These are phyloP conservation scores for Ellobius talpinus DNA, from an alignment of 2,113 vertebrate species.

Conservation along the genomic window DNA sequence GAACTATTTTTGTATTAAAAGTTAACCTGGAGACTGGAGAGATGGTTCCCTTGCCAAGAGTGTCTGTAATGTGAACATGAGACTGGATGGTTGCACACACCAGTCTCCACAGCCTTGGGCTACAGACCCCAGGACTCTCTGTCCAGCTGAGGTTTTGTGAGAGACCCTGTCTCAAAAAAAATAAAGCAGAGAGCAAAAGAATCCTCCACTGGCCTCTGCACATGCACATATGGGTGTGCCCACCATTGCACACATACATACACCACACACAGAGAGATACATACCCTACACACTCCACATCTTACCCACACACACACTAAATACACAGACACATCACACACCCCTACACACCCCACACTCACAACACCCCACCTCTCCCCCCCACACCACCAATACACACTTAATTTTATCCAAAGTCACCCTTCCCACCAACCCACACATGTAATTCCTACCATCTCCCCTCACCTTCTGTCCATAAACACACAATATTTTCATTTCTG, in stretches of 20 bases:
- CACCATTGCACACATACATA: background rate
- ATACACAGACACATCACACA: background rate
- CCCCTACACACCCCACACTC: background rate
- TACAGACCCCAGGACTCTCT: too few species aligned
- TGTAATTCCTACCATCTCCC: background rate
- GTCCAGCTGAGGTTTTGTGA: background rate
- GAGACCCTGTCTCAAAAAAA: background rate
- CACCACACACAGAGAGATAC: background rate
- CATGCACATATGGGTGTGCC: too few species aligned
- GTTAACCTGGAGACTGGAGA: background rate
- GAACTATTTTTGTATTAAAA: conserved; percentile 12
- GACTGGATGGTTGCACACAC: background rate
- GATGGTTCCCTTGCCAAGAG: background rate
- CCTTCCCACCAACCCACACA: background rate
- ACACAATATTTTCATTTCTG: conserved; percentile 62
- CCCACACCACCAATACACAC: background rate
- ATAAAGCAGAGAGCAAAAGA: too few species aligned
- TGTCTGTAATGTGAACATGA: background rate
- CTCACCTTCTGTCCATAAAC: background rate
- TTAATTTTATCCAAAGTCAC: background rate
- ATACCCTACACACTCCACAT: background rate
- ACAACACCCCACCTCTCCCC: background rate
- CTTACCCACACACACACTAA: background rate
- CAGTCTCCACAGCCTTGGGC: background rate
- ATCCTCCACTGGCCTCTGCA: background rate